Conservation (phyloP, 2,888 invertebrate genomes). For the Cetonia aurata region DNA sequence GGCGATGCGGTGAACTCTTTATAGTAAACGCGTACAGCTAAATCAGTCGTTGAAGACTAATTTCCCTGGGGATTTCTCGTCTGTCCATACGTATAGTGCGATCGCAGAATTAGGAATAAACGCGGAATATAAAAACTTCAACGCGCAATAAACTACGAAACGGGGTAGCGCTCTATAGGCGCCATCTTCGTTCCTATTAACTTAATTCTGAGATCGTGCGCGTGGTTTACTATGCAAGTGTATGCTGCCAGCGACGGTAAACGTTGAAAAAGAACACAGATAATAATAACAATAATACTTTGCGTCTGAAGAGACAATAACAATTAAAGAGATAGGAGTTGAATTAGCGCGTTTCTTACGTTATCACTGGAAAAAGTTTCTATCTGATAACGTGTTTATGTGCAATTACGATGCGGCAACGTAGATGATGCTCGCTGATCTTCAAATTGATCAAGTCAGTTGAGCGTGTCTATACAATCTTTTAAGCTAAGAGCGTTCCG, state of each 20-base stretch:
- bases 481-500: too few species aligned
- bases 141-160: neutral
- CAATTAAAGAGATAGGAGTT: constrained; percentile 46
- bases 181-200: constrained; percentile 16
- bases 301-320: constrained; percentile 49
- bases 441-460: constrained; percentile 7
- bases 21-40: constrained; percentile 12
- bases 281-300: constrained; percentile 52
- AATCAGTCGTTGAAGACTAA: constrained; percentile 31
- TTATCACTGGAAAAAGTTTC: constrained; percentile 13
- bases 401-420: constrained; percentile 10
- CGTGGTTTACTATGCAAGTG: constrained; percentile 20
- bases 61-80: constrained; percentile 31
- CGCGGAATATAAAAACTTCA: constrained; percentile 24
- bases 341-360: constrained; percentile 12
- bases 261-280: constrained; percentile 45
- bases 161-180: constrained; percentile 1
- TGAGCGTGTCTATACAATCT: neutral
- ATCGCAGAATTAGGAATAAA: constrained; percentile 5
- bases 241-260: constrained; percentile 1
- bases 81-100: constrained; percentile 2
- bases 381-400: constrained; percentile 35
- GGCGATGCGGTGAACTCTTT: constrained; percentile 22
- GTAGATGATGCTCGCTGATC: constrained; percentile 6
- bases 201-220: constrained; percentile 19